Evolutionary conservation across 2,113 vertebrate genomes (phyloP).

Genomic region (Phodopus roborovskii): DNA sequence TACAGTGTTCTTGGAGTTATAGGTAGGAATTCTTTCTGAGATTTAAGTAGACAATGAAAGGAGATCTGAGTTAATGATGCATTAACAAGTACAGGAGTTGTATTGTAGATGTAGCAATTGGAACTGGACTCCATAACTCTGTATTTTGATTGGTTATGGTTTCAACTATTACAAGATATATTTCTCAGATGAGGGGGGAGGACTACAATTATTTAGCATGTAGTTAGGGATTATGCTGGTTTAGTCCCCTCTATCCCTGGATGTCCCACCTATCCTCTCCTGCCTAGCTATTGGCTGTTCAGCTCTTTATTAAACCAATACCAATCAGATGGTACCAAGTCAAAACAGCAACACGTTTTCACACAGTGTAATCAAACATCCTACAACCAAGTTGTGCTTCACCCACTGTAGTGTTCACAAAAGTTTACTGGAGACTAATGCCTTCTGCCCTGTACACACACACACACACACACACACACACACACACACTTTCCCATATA

Average conservation of each 20-base stretch:
- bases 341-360: background rate
- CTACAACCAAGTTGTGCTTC: background rate
- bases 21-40: background rate
- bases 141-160: background rate
- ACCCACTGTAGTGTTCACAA: background rate
- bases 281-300: background rate
- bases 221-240: background rate
- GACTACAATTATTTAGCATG: background rate
- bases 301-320: background rate
- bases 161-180: background rate
- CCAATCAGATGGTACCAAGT: background rate
- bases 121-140: background rate
- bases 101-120: background rate
- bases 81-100: background rate
- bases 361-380: background rate
- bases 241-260: background rate
- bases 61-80: background rate
- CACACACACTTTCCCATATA: background rate
- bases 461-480: background rate
- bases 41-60: constrained; percentile 12
- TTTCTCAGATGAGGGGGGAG: background rate
- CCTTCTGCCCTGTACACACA: background rate
- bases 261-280: background rate
- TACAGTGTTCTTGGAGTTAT: background rate
- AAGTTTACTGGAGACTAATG: background rate